Evolutionary conservation across 2,113 vertebrate species (phyloP).

Genomic region (Sinocyclocheilus maitianheensis): DNA sequence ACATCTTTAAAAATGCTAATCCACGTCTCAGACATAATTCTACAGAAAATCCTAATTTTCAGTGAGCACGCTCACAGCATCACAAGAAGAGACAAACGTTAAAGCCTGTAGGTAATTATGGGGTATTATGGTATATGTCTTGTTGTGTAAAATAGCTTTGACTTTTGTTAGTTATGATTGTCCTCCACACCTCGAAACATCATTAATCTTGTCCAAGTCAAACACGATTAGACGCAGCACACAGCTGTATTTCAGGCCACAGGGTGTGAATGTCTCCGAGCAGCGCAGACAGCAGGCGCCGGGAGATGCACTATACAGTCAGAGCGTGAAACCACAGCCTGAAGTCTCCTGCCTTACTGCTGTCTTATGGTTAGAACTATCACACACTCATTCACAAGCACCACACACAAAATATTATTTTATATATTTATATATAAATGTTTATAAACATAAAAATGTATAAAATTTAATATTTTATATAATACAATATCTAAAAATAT

Average conservation of each 20-base stretch:
- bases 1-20: background rate
- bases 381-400: background rate
- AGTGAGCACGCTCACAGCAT: background rate
- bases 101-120: conserved; percentile 40
- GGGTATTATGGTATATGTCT: conserved; percentile 23
- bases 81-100: conserved; percentile 11
- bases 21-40: conserved; percentile 9
- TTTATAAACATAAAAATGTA: too few relatives aligned
- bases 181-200: conserved; percentile 26
- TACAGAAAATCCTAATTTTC: background rate
- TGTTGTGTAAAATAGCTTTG: conserved; percentile 20
- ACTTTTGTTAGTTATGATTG: conserved; percentile 39
- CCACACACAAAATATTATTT: background rate
- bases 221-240: conserved; percentile 31
- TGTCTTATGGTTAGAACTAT: conserved; percentile 12
- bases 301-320: conserved; percentile 45
- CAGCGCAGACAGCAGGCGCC: conserved; percentile 54
- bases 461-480: too few relatives aligned
- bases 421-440: too few relatives aligned
- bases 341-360: conserved; percentile 29
- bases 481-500: too few relatives aligned
- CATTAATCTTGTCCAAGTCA: conserved; percentile 48
- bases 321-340: conserved; percentile 60
- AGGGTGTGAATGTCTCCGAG: conserved; percentile 31
- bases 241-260: conserved; percentile 22